Base-by-base conservation (phyloP, 1,140 invertebrate genomes). In the Caenorhabditis remanei region DNA sequence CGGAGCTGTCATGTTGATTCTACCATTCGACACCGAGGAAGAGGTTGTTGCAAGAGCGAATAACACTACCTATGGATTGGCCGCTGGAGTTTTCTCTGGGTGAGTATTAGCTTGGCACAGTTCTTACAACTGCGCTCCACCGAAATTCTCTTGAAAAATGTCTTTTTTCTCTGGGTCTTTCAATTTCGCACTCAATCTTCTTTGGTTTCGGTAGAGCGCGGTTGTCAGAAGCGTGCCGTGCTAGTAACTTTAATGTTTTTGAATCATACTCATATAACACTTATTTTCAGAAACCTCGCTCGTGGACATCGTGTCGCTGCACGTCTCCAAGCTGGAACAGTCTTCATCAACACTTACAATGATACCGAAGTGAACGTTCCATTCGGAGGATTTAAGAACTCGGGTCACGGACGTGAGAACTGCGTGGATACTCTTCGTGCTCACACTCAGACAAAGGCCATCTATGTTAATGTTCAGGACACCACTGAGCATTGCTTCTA, bases 1-100 rank as follows among this genome's bases (percentile, higher is more conserved):
- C 92, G 94, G 94, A 13, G 90, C 94, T 16, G 93, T 94, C 1
- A 90, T 94, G 88, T 93, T 93, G 16, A 90, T 95, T 40, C 87
- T 95, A 56, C 90, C 91, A 48, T 95, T 95, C 90, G 92, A 94
- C 14, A 90, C 90, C 3, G 94, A 95, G 85, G 93, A 94, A 24
- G 94, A 95, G 88, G 94, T 93, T 3, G 89, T 95, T 21, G 63
- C 79, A 9, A 88, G 94, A 58, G 94, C 94, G 1, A 95, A 95
- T 89, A 90, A 94, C 85, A 94, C 94, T 19, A 83, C 90, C 32
- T 94, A 93, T 92, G 94, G 94, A 24, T 90, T 95, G 43, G 94
- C 94, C 48, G 94, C 93, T 61, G 94, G 94, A 21, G 85, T 94
- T 8, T 94, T 94, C 88, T 94, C 94, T 63, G 93, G 88, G 90